phyloP scores from a whole-genome alignment of 2,888 invertebrate species.

The Chironomus tentans region DNA sequence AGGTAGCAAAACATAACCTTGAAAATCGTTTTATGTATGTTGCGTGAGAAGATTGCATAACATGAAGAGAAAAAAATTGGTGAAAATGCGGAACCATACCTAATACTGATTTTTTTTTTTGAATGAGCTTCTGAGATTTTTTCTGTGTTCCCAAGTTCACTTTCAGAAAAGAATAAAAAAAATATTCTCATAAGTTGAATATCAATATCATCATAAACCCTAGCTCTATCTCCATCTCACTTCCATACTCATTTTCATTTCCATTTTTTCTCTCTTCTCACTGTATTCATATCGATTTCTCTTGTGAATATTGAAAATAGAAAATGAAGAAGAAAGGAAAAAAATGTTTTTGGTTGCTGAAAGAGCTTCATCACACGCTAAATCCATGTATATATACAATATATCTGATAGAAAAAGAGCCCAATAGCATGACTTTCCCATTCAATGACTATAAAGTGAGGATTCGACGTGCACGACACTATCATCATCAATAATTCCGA shows the following conservation, averaged over 20 bases:
- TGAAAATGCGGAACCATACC: not conserved
- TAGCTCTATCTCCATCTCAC: not conserved
- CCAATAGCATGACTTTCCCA: too few species aligned
- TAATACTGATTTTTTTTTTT: not conserved
- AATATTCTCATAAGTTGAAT: too few species aligned
- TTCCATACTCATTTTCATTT: not conserved
- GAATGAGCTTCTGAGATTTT: not conserved
- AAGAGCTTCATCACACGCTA: too few species aligned
- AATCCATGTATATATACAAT: too few species aligned
- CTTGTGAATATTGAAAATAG: not conserved
- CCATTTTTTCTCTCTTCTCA: not conserved
- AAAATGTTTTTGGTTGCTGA: too few species aligned
- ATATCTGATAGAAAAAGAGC: too few species aligned
- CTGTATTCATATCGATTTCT: not conserved
- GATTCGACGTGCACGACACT: not conserved
- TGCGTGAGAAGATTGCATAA: conserved; percentile 18
- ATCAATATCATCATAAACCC: too few species aligned
- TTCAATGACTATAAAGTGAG: too few species aligned
- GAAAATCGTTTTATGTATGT: conserved; percentile 12
- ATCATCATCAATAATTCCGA: conserved; percentile 3
- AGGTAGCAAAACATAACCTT: conserved; percentile 4
- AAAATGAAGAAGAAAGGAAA: too few species aligned
- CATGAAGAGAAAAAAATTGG: not conserved
- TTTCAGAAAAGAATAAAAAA: not conserved
- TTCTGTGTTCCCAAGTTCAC: not conserved